Evolutionary conservation across 2,113 vertebrate genomes (phyloP), one percentile per base, ranked within the genome.

Genomic region (Redunca redunca): DNA sequence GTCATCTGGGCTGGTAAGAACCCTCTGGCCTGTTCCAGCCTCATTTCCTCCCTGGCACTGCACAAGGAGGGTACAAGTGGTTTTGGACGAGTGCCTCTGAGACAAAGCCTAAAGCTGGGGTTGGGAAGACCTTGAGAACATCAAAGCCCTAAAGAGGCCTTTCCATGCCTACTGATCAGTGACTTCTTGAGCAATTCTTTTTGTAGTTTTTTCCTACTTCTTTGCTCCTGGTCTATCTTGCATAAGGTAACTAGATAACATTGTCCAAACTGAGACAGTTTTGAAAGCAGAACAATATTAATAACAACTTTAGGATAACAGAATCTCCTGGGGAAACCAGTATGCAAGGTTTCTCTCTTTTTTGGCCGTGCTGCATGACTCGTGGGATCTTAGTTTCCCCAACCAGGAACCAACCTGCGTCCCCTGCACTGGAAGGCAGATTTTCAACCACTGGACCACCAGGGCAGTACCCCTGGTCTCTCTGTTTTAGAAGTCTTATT

Each of bases 31-130:
- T 13, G 6, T 48, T 53, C 40, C 52, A 48, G 14, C 30, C 77
- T 97, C 74, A 89, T 88, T 91, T 88, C 74, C 48, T 94, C 57
- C 55, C 71, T 84, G 48, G 62, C 19, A 23, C 19, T 96, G 84
- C 52, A 40, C 19, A 74, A 92, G 82, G 40, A 95, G 7, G 21
- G 28, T 30, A 26, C 0, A 3, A 87, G 17, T 1, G 15, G 36
- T 12, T 86, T 57, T 91, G 88, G 74, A 80, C 53, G 7, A 40
- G 84, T 53, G 50, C 23, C 36, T 58, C 30, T 57, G 50, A 80
- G 74, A 82, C 60, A 33, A 82, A 86, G 36, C 23, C 6, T 7
- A 67, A 40, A 71, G 28, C 12, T 86, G 28, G 57, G 60, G 52
- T 53, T 25, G 43, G 55, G 46, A 46, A 19, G 52, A 19, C 7